Conservation (phyloP, 2,888 invertebrate species). For the Pheosia gnoma region DNA sequence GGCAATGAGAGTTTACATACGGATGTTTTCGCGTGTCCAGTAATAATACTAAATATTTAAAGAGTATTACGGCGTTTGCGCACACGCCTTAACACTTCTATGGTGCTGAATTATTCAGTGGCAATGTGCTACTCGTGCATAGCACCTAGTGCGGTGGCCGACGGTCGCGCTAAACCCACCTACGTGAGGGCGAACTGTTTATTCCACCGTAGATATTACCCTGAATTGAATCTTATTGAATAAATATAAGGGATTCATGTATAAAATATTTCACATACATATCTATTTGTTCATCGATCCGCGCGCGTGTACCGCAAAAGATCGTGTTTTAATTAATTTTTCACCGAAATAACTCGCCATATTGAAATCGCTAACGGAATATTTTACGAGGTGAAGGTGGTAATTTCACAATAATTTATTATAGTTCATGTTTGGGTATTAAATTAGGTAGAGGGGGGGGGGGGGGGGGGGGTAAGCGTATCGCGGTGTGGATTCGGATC, state of each 20-base stretch:
- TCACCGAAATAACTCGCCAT: slow-evolving; percentile 2
- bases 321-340: slow-evolving; percentile 7
- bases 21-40: slow-evolving; percentile 58
- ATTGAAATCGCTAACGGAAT: not conserved
- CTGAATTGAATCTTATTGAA: slow-evolving; percentile 30
- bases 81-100: slow-evolving; percentile 70
- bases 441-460: not conserved
- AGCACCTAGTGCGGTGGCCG: slow-evolving; percentile 20
- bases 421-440: not conserved
- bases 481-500: slow-evolving; percentile 33
- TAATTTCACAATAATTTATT: not conserved
- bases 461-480: not conserved
- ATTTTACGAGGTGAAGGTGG: not conserved
- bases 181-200: slow-evolving; percentile 55
- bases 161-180: slow-evolving; percentile 15
- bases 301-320: slow-evolving; percentile 9
- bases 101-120: slow-evolving; percentile 73
- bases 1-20: slow-evolving; percentile 53
- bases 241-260: slow-evolving; percentile 22
- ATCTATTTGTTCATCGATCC: slow-evolving; percentile 18
- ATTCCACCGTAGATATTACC: slow-evolving; percentile 46
- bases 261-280: slow-evolving; percentile 26
- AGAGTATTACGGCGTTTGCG: slow-evolving; percentile 71
- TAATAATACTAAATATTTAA: slow-evolving; percentile 75
- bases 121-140: slow-evolving; percentile 40